Percentiles rank a stretch among this genome's conserved stretches.
These are phyloP conservation scores for Epirrhoe alternata DNA, from an alignment of 2,888 invertebrate genomes.

Conservation along the genomic window DNA sequence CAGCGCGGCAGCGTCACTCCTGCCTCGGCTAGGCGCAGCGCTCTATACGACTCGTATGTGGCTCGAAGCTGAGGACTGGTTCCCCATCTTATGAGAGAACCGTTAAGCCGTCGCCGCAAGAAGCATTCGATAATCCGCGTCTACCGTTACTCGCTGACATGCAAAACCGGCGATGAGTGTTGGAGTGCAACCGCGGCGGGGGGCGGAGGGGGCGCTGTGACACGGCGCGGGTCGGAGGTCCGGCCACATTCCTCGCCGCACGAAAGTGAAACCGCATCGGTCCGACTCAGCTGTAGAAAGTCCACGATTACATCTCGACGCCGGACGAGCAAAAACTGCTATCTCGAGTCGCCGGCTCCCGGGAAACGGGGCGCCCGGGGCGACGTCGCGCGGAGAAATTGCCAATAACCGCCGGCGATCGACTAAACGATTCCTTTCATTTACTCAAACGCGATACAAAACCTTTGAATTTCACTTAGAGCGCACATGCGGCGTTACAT, in stretches of 20 bases:
- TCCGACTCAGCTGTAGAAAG: constrained; percentile 81
- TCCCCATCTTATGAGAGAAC: constrained; percentile 50
- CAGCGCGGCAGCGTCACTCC: constrained; percentile 49
- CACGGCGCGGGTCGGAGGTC: constrained; percentile 79
- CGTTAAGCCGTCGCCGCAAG: constrained; percentile 51
- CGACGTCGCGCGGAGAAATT: constrained; percentile 68
- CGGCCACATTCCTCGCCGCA: constrained; percentile 82
- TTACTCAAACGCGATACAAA: constrained; percentile 57
- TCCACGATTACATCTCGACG: constrained; percentile 80
- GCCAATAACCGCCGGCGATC: constrained; percentile 64
- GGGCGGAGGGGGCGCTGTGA: constrained; percentile 49
- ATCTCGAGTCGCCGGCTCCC: constrained; percentile 70
- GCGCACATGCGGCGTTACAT: constrained; percentile 56
- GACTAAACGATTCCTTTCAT: constrained; percentile 70
- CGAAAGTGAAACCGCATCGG: constrained; percentile 82
- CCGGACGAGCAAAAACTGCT: constrained; percentile 79
- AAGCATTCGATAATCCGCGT: constrained; percentile 56
- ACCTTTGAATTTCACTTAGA: constrained; percentile 67
- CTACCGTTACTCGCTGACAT: constrained; percentile 56
- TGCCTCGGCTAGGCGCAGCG: constrained; percentile 22
- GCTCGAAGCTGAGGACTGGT: constrained; percentile 40
- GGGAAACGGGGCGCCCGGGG: constrained; percentile 75
- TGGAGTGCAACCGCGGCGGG: constrained; percentile 48
- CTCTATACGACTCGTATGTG: constrained; percentile 52
- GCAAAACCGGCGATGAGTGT: constrained; percentile 51